phyloP scores from a whole-genome alignment of 2,113 vertebrate species.

The Ia io region DNA sequence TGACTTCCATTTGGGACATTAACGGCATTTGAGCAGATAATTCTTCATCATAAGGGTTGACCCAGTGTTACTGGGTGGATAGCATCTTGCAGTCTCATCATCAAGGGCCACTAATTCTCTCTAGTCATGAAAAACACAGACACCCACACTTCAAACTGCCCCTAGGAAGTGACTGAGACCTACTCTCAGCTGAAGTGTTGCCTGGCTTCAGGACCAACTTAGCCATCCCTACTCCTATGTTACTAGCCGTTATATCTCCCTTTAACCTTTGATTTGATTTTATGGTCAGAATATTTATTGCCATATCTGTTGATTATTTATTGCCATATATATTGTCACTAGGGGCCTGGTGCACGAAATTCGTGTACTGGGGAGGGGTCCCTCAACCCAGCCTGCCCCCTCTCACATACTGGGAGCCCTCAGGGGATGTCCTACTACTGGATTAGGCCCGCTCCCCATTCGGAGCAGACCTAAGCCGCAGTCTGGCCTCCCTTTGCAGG shows the following conservation, averaged over 20 bases:
- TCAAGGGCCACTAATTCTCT: not conserved
- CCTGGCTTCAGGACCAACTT: not conserved
- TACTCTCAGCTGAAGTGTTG: not conserved
- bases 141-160: not conserved
- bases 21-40: not conserved
- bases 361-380: too few species aligned
- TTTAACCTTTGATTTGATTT: not conserved
- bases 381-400: too few species aligned
- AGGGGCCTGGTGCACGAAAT: too few species aligned
- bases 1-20: not conserved
- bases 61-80: not conserved
- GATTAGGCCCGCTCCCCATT: too few species aligned
- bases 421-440: too few species aligned
- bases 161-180: not conserved
- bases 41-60: not conserved
- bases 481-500: too few species aligned
- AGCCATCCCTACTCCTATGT: not conserved
- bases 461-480: too few species aligned
- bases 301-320: not conserved
- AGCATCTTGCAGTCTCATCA: not conserved
- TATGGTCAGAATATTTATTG: not conserved
- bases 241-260: not conserved
- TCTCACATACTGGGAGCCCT: too few species aligned
- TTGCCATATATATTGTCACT: not conserved
- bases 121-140: not conserved